Evolutionary conservation across 2,888 invertebrate genomes (phyloP).

Genomic region (Belgica antarctica): DNA sequence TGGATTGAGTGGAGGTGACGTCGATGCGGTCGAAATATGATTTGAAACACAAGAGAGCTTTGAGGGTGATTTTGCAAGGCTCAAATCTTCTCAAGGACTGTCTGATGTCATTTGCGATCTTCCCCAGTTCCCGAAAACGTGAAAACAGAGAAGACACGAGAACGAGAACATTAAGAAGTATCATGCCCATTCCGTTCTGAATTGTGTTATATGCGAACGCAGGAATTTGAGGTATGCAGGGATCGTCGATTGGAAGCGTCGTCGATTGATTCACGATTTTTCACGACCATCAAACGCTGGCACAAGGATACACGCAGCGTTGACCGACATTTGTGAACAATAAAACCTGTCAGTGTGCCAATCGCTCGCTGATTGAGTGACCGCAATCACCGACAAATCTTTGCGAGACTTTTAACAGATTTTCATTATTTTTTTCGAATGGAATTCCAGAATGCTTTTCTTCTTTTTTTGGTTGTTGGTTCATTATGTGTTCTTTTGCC

Average conservation of each 20-base stretch:
- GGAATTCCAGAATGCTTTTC: constrained; percentile 24
- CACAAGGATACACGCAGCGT: no score
- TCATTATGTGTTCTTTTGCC: constrained; percentile 40
- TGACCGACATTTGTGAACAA: no score
- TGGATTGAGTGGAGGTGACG: no score
- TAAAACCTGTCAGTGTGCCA: no score
- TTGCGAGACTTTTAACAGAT: constrained; percentile 20
- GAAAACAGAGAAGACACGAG: neutral
- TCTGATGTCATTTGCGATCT: no score
- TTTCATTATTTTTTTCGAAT: constrained; percentile 19
- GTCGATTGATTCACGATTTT: no score
- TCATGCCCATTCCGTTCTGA: neutral
- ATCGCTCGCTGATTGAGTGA: no score
- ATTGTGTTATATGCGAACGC: constrained; percentile 40
- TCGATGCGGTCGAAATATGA: no score
- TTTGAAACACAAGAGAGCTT: no score
- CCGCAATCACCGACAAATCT: neutral
- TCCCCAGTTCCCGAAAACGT: neutral
- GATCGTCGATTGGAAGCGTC: neutral
- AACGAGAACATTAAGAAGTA: neutral
- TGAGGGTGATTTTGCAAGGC: no score
- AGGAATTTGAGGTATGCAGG: constrained; percentile 26
- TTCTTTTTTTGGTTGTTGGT: constrained; percentile 10
- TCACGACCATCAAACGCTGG: no score
- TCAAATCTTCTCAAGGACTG: no score